Percentiles rank a stretch among this genome's conserved stretches.
Evolutionary conservation across 2,888 invertebrate species (phyloP).

Genomic region (Thymelicus lineola): DNA sequence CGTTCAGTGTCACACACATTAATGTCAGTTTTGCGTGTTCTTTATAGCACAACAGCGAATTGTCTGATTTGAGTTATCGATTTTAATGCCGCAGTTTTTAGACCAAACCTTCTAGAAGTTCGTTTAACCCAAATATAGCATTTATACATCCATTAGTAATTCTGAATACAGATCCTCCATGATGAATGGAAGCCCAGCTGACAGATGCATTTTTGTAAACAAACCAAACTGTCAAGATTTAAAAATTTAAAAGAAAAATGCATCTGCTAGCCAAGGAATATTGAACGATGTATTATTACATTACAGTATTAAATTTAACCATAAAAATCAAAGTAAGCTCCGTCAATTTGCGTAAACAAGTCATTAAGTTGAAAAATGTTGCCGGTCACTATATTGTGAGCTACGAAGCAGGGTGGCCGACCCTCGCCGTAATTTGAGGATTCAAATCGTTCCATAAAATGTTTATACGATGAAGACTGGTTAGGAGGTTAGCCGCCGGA

Average conservation of each 20-base stretch:
- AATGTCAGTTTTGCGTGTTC: constrained; percentile 60
- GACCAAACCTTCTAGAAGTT: no score
- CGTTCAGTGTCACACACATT: constrained; percentile 55
- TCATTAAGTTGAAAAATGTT: constrained; percentile 63
- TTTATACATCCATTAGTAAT: no score
- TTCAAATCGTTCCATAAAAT: constrained; percentile 44
- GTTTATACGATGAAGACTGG: constrained; percentile 34
- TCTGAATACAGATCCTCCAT: no score
- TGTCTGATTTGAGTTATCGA: constrained; percentile 24
- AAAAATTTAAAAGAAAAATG: no score
- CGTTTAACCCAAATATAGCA: no score
- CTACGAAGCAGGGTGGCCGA: constrained; percentile 47
- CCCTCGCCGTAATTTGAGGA: constrained; percentile 45
- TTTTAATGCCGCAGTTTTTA: no score
- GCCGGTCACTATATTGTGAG: constrained; percentile 53
- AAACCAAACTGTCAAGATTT: no score
- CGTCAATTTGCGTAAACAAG: constrained; percentile 33
- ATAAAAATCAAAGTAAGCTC: constrained; percentile 3
- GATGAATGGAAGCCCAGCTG: no score
- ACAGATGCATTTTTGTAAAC: no score
- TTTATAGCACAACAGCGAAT: constrained; percentile 9
- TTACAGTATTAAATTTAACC: constrained; percentile 5
- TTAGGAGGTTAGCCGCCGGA: constrained; percentile 11
- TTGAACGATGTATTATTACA: no score
- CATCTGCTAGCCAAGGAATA: no score